Conservation (phyloP, 1,140 invertebrate species). For the Anoplolepis gracilipes region DNA sequence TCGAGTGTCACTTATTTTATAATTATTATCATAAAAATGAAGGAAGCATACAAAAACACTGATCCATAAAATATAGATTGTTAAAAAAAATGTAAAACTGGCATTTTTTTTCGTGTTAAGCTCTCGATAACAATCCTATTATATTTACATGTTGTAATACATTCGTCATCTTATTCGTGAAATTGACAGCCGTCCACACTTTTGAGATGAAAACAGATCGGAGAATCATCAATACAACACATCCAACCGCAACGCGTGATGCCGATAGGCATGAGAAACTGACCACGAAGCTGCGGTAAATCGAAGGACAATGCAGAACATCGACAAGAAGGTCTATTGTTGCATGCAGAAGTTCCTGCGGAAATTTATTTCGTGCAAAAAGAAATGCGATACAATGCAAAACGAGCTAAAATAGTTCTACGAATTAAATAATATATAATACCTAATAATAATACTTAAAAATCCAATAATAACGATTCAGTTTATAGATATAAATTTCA, state of each 20-base stretch:
- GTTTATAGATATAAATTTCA: not conserved
- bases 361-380: not conserved
- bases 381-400: not conserved
- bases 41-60: not conserved
- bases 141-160: not conserved
- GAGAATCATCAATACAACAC: slow-evolving; percentile 25
- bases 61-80: not conserved
- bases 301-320: slow-evolving; percentile 30
- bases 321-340: slow-evolving; percentile 8
- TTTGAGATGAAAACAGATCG: slow-evolving; percentile 47
- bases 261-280: slow-evolving; percentile 1
- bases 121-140: not conserved
- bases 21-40: slow-evolving; percentile 3
- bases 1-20: not conserved
- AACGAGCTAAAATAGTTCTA: not conserved
- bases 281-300: slow-evolving; percentile 60
- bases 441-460: not conserved
- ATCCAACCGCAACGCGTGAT: slow-evolving; percentile 39
- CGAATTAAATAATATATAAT: too few species aligned
- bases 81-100: not conserved
- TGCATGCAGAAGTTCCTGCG: not conserved
- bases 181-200: not conserved
- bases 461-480: not conserved
- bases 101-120: not conserved
- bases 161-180: not conserved